Base-by-base conservation (phyloP, 2,888 invertebrate genomes). In the Oscheius sp. region DNA sequence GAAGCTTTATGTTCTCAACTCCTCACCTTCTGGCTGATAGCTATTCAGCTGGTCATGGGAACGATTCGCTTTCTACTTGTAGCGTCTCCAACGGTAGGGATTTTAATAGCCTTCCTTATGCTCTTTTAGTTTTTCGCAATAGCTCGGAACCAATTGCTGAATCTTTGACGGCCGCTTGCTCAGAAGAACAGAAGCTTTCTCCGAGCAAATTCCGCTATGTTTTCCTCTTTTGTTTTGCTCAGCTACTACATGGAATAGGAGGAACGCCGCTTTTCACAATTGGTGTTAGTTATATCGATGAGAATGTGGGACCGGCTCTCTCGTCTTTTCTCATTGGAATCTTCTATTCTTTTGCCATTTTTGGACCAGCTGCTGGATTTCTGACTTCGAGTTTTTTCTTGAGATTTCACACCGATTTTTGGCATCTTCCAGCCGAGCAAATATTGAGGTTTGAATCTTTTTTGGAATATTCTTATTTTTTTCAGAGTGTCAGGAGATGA, bases 181-280 rank as follows among this genome's bases (percentile, higher is more conserved):
- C 67, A 23, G 70, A 39, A 27, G 76, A 73, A 25, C 69, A 65
- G 25, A 57, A 74, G 34, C 20, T 50, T 12, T 48, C 76, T 73
- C 80, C 77, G n/a, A 78, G 79, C 23, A 74, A 66, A 2, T 80
- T 81, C 37, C 78, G 82, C 27, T 86, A 84, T 70, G 78, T 83
- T 55, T 75, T 83, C 74, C 87, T 94, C 79, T 93, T 95, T 87
- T 91, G 93, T 80, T 85, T 91, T 37, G 93, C 92, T 0, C 94
- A 94, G 87, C 90, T 94, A 74, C 88, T 95, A 68, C 93, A 93
- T 87, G 94, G 94, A 37, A 91, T 92, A 0, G 94, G 94, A 31
- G 93, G 93, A 0, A 91, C 93, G 0, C 94, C 94, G 0, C 91
- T 95, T 70, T 94, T 92, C 88, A 94, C 94, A 0, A 90, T 95